Base-by-base conservation (phyloP, 64 coral and sea anemone species). In the Exaiptasia diaphana region DNA sequence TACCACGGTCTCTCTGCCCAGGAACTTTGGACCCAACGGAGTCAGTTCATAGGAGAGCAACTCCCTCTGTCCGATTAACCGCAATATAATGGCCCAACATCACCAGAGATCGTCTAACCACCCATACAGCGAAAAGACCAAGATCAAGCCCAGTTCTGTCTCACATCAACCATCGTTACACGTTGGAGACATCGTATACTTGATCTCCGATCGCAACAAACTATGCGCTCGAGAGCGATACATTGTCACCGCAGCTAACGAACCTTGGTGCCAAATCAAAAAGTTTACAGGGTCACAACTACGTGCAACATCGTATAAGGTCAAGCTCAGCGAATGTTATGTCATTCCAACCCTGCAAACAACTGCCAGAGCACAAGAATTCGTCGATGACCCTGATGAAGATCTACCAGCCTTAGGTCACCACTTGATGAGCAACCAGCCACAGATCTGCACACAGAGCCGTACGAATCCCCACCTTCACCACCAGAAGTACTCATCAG, bases 21-120 rank as follows among this genome's bases (percentile, higher is more conserved):
- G 26, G 75, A 85, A 20, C 67, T 86, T 15, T 92, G 89, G 82
- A 74, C 74, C 1, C 73, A 92, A 59, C 40, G 90, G 0, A 79
- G 67, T 46, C 82, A 92, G 25, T 85, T 72, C 36, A 82, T 77
- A 10, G 46, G 50, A 13, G 77, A 87, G 36, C 55, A 87, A 53
- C 59, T 93, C 4, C 83, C 49, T 0, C 45, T 93, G 3, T 13
- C 60, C 35, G 83, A 93, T 24, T 76, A n/a, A 32, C 27, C 67
- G 87, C 11, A 5, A 54, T 18, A 82, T 86, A 27, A 21, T 93
- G 4, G 70, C 20, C 45, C 75, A 86, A 36, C 90, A 82, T 17
- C 9, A 56, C 17, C 75, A 32, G 0, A 28, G 68, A 15, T 26
- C 24, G 11, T 4, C 17, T 9, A 86, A 86, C 35, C 76, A 82